Percentiles rank a stretch among this genome's conserved stretches.
Conservation (phyloP, 1,140 invertebrate species). For the Penaeus vannamei region DNA sequence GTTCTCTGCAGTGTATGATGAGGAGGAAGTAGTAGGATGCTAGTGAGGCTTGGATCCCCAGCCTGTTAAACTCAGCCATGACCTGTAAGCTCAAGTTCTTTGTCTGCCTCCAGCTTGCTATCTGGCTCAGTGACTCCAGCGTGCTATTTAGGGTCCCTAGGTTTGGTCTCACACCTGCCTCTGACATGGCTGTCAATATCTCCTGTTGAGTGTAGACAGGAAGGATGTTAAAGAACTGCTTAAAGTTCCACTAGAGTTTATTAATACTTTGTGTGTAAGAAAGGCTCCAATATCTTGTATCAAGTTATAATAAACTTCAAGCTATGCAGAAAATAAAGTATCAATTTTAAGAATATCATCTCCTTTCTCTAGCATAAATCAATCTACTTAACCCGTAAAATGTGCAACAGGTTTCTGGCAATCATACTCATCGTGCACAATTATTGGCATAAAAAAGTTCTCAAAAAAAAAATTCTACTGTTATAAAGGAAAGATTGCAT, state of each 20-base stretch:
- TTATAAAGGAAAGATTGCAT: no score
- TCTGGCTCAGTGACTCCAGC: slow-evolving; percentile 76
- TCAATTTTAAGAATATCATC: no score
- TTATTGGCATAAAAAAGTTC: no score
- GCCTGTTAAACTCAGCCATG: slow-evolving; percentile 80
- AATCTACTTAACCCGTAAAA: no score
- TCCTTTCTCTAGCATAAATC: no score
- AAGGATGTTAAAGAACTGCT: not conserved
- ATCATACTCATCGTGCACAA: no score
- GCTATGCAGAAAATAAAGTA: no score
- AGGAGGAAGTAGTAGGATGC: slow-evolving; percentile 83
- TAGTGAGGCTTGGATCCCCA: slow-evolving; percentile 82
- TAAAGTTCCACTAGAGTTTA: no score
- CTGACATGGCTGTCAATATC: slow-evolving; percentile 77
- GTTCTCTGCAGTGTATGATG: slow-evolving; percentile 79
- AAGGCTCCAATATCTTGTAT: not conserved
- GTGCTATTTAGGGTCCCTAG: slow-evolving; percentile 82
- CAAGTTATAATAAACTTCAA: no score
- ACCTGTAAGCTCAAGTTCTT: slow-evolving; percentile 73
- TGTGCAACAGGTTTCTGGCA: no score
- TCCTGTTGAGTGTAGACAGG: slow-evolving; percentile 70
- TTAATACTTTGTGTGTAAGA: not conserved
- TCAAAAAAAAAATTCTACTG: no score
- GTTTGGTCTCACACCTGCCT: slow-evolving; percentile 78
- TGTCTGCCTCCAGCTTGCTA: slow-evolving; percentile 72